Base-by-base conservation (phyloP, 2,113 vertebrate genomes). In the Panthera leo region DNA sequence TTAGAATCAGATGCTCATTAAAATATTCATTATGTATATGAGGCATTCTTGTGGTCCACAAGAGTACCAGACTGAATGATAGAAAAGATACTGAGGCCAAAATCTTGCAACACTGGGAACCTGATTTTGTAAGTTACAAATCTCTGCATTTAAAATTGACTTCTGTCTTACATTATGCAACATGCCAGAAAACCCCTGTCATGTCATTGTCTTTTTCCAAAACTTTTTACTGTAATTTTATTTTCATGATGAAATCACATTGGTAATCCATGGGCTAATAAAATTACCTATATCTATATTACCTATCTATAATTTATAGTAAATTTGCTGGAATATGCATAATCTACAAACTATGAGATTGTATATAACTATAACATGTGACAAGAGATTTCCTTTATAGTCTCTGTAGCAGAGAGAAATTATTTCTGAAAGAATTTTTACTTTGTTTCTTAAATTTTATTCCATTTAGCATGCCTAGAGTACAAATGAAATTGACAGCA, bases 1-100 rank as follows among this genome's bases (percentile, higher is more conserved):
- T 68, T 95, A 84, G 86, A 89, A 96, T 96, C 86, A 96, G 83
- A 96, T n/a, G 8, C 83, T 98, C 68, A 97, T 95, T 96, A 91
- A 91, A 91, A 96, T 89, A 92, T 96, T 95, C 78, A 85, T 96
- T n/a, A 95, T 96, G n/a, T 65, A 76, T 85, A 45, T 91, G 80
- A 95, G 63, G 84, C 90, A 95, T 70, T 87, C 53, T 79, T 85
- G 18, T 75, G 73, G 87, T 70, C 45, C 31, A 58, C 70, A 87
- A 23, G 5, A 96, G 42, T 36, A 85, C 31, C 25, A 78, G 36
- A 78, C 1, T 80, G 89, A 89, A 11, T 80, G 83, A 92, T 42
- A 97, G 83, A 70, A 80, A 83, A 70, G 39, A 92, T 75, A 87
- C 79, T 63, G 42, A 76, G 55, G 14, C 36, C 55, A 55, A 70